A percentile compares a stretch with the other conserved stretches of the same genome.
These are phyloP conservation scores for Labeo calbasu DNA, from an alignment of 2,797 vertebrate genomes.

Conservation along the genomic window DNA sequence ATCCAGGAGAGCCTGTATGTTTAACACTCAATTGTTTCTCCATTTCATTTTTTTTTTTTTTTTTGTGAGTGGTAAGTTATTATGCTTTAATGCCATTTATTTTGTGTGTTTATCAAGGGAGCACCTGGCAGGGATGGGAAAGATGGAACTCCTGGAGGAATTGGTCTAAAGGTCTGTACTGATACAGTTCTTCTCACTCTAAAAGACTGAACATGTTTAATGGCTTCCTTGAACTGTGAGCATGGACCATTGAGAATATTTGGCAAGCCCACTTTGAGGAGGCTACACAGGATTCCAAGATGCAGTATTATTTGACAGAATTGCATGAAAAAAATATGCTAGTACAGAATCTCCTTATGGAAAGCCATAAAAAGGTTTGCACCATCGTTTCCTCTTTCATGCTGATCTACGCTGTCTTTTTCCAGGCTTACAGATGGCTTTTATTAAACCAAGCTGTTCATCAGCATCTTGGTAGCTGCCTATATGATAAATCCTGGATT, in stretches of 20 bases:
- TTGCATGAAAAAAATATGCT: slow-evolving; percentile 57
- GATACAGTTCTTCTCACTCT: background rate
- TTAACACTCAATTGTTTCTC: slow-evolving; percentile 44
- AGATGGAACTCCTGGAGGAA: slow-evolving; percentile 83
- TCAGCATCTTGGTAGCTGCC: slow-evolving; percentile 35
- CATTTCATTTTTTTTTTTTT: too few species aligned
- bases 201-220: slow-evolving; percentile 46
- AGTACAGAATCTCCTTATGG: slow-evolving; percentile 33
- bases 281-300: slow-evolving; percentile 29
- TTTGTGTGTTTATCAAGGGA: slow-evolving; percentile 77
- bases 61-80: background rate
- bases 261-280: slow-evolving; percentile 37
- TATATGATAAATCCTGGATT: slow-evolving; percentile 51
- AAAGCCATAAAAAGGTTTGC: slow-evolving; percentile 46
- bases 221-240: slow-evolving; percentile 40
- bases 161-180: slow-evolving; percentile 88
- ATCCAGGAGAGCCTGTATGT: slow-evolving; percentile 86
- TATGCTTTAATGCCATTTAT: slow-evolving; percentile 34
- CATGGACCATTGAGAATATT: slow-evolving; percentile 48
- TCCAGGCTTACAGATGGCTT: slow-evolving; percentile 52
- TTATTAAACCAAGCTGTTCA: slow-evolving; percentile 53
- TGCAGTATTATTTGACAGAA: slow-evolving; percentile 61
- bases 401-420: slow-evolving; percentile 43
- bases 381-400: slow-evolving; percentile 55
- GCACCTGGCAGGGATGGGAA: slow-evolving; percentile 87